Conservation (phyloP, 2,113 vertebrate genomes). For the Oxyruncus cristatus region DNA sequence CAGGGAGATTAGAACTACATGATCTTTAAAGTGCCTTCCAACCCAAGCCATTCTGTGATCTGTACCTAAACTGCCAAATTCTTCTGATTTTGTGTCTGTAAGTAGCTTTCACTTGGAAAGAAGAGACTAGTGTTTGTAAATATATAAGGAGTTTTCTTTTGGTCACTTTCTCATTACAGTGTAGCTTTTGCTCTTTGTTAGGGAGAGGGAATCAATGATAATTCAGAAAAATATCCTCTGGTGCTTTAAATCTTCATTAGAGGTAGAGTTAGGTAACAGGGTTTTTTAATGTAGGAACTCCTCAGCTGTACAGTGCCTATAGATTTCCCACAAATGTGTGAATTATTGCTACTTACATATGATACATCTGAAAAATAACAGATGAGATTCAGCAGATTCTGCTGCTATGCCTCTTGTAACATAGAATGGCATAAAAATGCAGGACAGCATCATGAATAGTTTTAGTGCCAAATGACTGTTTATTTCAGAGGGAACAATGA, state of each 20-base stretch:
- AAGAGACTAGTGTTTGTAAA: background rate
- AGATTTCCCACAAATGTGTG: background rate
- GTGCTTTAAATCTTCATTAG: background rate
- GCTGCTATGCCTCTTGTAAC: background rate
- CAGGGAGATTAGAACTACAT: background rate
- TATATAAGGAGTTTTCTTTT: background rate
- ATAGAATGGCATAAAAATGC: background rate
- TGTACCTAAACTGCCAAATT: background rate
- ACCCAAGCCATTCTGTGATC: background rate
- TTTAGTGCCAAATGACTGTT: background rate
- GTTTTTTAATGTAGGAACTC: background rate
- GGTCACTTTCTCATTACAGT: background rate
- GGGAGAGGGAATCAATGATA: background rate
- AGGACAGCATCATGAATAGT: background rate
- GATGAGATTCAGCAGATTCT: background rate
- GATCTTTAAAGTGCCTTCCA: background rate
- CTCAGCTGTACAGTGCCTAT: background rate
- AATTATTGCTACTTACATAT: background rate
- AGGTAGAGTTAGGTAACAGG: background rate
- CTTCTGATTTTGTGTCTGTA: background rate
- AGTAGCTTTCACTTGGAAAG: background rate
- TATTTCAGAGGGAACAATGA: background rate
- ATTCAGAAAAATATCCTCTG: background rate
- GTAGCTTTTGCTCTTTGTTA: background rate
- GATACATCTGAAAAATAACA: background rate